Evolutionary conservation across 1,140 invertebrate species (phyloP), one percentile per base, ranked within the genome.

Genomic region (Trypoxylus dichotomus): DNA sequence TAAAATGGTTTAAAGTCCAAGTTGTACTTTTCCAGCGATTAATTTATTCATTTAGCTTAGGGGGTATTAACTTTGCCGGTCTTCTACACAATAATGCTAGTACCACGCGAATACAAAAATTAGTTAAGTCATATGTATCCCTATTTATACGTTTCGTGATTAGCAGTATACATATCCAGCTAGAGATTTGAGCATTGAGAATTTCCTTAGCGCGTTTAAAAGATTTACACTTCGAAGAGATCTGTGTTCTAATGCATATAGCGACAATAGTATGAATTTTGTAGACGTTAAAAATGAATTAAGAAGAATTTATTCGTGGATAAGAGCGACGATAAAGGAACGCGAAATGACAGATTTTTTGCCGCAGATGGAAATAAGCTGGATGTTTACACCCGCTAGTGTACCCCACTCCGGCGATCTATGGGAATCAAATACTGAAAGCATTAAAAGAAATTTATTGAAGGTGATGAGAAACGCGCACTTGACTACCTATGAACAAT

Each of bases 61-160:
- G n/a, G n/a, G n/a, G n/a, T n/a, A n/a, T n/a, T n/a, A n/a, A 85
- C 78, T 85, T 80, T 80, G 25, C 82, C 80, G 21, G 84, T 82
- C 7, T 75, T 3, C 37, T 76, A 63, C 83, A 68, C 71, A 58
- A 11, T 60, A 83, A 21, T 78, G 80, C 79, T 68, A 74, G 78
- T 13, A 76, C 71, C 42, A 15, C 21, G 5, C 71, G 80, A 63
- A 79, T 78, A 43, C 8, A 47, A 32, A 78, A 68, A 5, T 47
- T 47, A 15, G 74, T 79, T 3, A 87, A 87, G 76, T 71, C 78
- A 0, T 86, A 85, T 63, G 75, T n/a, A n/a, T n/a, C n/a, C n/a
- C 13, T 87, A 0, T 86, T 86, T 54, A 78, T 85, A 2, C 86
- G 86, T 79, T 68, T 84, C 3, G 75, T 79, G 0, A 82, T 79